Evolutionary conservation across 2,888 invertebrate genomes (phyloP).

Genomic region (Cotesia congregata): DNA sequence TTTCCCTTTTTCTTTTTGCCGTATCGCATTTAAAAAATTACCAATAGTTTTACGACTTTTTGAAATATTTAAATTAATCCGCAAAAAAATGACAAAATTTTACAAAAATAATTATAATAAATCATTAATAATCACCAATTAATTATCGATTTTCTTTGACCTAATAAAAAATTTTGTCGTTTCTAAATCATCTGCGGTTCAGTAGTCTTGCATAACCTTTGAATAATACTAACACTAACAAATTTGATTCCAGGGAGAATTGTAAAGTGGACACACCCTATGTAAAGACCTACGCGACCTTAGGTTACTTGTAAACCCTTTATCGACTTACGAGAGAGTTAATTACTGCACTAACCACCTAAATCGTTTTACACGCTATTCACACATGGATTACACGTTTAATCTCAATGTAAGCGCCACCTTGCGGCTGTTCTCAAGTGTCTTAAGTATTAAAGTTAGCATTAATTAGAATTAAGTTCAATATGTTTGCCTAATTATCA

Average conservation of each 20-base stretch:
- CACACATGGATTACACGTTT: background rate
- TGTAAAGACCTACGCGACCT: conserved; percentile 94
- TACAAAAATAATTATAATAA: background rate
- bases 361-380: background rate
- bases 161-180: background rate
- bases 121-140: too few relatives aligned
- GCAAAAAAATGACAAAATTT: background rate
- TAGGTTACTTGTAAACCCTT: conserved; percentile 88
- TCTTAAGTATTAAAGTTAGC: background rate
- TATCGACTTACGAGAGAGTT: conserved; percentile 28
- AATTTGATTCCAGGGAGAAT: conserved; percentile 78
- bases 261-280: conserved; percentile 90
- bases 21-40: too few relatives aligned
- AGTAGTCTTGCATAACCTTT: background rate
- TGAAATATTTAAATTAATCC: too few relatives aligned
- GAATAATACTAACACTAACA: background rate
- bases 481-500: too few relatives aligned
- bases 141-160: too few relatives aligned
- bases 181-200: background rate
- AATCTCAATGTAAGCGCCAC: background rate
- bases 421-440: background rate
- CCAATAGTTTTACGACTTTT: too few relatives aligned
- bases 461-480: background rate
- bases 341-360: conserved; percentile 19
- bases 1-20: too few relatives aligned